Evolutionary conservation across 2,888 invertebrate species (phyloP).

Genomic region (Blastobasis adustella): DNA sequence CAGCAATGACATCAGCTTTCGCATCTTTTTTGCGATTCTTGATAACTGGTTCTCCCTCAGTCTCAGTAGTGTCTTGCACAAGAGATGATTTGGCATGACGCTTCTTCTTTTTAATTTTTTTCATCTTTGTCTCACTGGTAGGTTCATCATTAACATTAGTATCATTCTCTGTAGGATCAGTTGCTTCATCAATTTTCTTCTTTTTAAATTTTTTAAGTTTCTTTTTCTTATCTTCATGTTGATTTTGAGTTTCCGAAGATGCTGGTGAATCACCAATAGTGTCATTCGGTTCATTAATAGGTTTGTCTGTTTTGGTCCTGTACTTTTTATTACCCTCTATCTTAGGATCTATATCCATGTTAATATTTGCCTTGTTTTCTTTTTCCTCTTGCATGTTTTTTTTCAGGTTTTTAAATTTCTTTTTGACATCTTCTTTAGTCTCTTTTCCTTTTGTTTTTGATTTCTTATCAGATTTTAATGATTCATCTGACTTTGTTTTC

Average conservation of each 20-base stretch:
- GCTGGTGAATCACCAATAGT: constrained; percentile 7
- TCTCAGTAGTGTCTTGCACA: constrained; percentile 13
- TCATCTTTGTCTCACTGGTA: constrained; percentile 7
- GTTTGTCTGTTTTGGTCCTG: constrained; percentile 13
- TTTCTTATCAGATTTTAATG: constrained; percentile 15
- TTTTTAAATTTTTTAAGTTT: constrained; percentile 31
- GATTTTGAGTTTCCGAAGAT: constrained; percentile 3
- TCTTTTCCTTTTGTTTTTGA: constrained; percentile 13
- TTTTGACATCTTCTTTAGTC: constrained; percentile 15
- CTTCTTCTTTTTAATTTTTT: constrained; percentile 43
- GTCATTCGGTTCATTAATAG: constrained; percentile 6
- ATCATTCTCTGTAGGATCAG: constrained; percentile 18
- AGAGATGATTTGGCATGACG: constrained; percentile 15
- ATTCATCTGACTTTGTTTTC: constrained; percentile 46
- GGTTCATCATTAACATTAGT: constrained; percentile 15
- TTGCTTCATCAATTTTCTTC: constrained; percentile 11
- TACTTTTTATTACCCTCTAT: constrained; percentile 16
- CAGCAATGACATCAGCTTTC: constrained; percentile 41
- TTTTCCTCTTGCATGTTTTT: constrained; percentile 25
- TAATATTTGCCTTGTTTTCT: constrained; percentile 23
- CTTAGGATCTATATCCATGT: constrained; percentile 16
- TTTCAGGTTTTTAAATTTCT: constrained; percentile 16
- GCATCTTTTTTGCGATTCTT: constrained; percentile 35
- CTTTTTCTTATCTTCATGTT: constrained; percentile 18
- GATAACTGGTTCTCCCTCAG: constrained; percentile 32